Evolutionary conservation across 2,797 vertebrate genomes (phyloP).

Genomic region (Mormyrops boulengeri): DNA sequence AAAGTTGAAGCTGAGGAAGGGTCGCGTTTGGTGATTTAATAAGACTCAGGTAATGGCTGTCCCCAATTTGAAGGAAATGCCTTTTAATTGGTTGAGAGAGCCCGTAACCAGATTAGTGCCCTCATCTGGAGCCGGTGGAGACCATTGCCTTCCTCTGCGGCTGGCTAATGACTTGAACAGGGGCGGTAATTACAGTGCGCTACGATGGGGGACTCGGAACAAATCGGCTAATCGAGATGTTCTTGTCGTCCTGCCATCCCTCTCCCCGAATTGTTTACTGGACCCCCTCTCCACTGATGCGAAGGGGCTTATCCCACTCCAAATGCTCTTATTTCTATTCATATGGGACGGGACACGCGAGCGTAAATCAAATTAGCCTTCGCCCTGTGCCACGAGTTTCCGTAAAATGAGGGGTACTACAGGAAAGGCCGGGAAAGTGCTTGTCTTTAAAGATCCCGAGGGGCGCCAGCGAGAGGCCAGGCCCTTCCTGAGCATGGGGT

Average conservation of each 20-base stretch:
- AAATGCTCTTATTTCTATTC: slow-evolving; percentile 13
- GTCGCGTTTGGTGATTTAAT: slow-evolving; percentile 58
- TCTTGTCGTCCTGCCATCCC: background rate
- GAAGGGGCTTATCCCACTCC: background rate
- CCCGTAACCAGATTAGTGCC: slow-evolving; percentile 30
- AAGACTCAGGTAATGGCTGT: slow-evolving; percentile 49
- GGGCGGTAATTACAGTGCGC: slow-evolving; percentile 18
- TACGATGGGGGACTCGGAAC: slow-evolving; percentile 17
- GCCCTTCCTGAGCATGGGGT: background rate
- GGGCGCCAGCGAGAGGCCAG: background rate
- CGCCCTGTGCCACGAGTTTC: background rate
- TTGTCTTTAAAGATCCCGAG: background rate
- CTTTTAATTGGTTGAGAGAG: slow-evolving; percentile 32
- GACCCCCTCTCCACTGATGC: background rate
- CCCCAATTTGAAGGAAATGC: slow-evolving; percentile 48
- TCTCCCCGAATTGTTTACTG: slow-evolving; percentile 17
- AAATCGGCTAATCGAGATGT: slow-evolving; percentile 17
- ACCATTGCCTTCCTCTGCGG: slow-evolving; percentile 26
- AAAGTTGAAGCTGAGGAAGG: background rate
- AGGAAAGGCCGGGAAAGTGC: background rate
- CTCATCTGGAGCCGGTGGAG: slow-evolving; percentile 25
- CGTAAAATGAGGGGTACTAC: background rate
- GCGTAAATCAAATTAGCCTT: slow-evolving; percentile 7
- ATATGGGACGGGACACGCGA: background rate
- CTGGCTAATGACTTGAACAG: slow-evolving; percentile 30